Evolutionary conservation across 2,797 vertebrate genomes (phyloP), one percentile per base, ranked within the genome.

Genomic region (Spheniscus humboldti): DNA sequence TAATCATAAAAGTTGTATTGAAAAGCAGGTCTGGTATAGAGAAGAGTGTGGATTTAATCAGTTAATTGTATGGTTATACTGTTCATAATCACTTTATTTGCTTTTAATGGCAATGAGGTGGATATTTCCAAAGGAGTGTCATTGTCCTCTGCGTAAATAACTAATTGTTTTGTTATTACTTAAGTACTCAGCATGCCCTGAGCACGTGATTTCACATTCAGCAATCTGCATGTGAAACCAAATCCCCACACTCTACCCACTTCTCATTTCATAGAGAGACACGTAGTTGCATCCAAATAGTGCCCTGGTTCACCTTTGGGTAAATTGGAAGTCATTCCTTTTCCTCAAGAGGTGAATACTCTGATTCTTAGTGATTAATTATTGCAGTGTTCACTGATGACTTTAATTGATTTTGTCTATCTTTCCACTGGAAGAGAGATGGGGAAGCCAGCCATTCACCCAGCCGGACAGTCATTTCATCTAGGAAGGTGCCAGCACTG

Each of bases 121-220:
- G 94, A 91, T 95, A 91, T 96, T 96, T 96, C 86, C 87, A 94
- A 94, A 95, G 55, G 59, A 97, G 82, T 93, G 39, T 90, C 63
- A 76, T 92, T 95, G 88, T 95, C 86, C 85, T 95, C 75, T 88
- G 69, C 1, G 5, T 94, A 95, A 94, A 95, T 94, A 94, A 96
- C 94, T 96, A 94, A 95, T 95, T 95, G 94, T 86, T 92, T 88
- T 94, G 79, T 95, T 95, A 95, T 94, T 96, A 77, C 94, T 93
- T 89, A 94, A 94, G 75, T 88, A 93, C 93, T 94, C 63, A 93
- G 88, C 60, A 86, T 88, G 87, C 50, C 55, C 92, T 91, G 62
- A 39, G 39, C 10, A 39, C 11, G 39, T 39, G 39, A 39, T 39
- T 39, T 39, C 39, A 39, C 11, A 39, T 39, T 39, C 39, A 39